These are phyloP conservation scores for Theretra japonica DNA, from an alignment of 2,888 invertebrate genomes.

Conservation along the genomic window DNA sequence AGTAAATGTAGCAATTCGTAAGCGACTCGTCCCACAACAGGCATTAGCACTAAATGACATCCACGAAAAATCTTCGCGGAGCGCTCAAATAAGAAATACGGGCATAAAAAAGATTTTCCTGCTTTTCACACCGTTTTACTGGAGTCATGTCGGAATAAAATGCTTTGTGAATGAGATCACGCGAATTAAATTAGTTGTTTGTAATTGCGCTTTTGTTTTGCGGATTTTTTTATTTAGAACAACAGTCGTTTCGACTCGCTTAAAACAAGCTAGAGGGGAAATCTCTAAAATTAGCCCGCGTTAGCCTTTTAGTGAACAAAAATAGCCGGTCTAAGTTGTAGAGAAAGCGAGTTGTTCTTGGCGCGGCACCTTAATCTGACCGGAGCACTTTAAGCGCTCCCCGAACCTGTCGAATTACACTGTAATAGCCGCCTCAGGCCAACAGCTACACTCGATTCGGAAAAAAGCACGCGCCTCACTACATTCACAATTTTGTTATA, in stretches of 20 bases:
- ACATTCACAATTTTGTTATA: conserved; percentile 5
- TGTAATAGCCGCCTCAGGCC: conserved; percentile 21
- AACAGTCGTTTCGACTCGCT: not conserved
- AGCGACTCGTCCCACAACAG: conserved; percentile 74
- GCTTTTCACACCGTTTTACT: conserved; percentile 58
- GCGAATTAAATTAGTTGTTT: conserved; percentile 30
- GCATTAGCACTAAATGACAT: conserved; percentile 84
- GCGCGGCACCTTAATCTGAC: conserved; percentile 25
- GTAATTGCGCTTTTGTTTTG: conserved; percentile 29
- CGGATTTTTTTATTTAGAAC: not conserved
- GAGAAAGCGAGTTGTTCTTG: conserved; percentile 25
- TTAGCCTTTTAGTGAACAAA: conserved; percentile 28
- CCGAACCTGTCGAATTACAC: conserved; percentile 26
- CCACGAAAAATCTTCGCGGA: conserved; percentile 76
- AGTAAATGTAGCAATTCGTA: conserved; percentile 81
- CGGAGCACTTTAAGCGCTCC: conserved; percentile 27
- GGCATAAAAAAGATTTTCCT: conserved; percentile 69
- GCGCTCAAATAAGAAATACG: conserved; percentile 70
- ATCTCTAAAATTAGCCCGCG: conserved; percentile 21
- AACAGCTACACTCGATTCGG: conserved; percentile 15
- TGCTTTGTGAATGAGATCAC: conserved; percentile 44
- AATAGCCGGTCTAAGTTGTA: conserved; percentile 31
- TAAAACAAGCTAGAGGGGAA: conserved; percentile 8
- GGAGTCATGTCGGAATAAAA: conserved; percentile 53
- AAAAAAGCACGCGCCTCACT: not conserved